Conservation (phyloP, 2,113 vertebrate species). For the Pimephales promelas region DNA sequence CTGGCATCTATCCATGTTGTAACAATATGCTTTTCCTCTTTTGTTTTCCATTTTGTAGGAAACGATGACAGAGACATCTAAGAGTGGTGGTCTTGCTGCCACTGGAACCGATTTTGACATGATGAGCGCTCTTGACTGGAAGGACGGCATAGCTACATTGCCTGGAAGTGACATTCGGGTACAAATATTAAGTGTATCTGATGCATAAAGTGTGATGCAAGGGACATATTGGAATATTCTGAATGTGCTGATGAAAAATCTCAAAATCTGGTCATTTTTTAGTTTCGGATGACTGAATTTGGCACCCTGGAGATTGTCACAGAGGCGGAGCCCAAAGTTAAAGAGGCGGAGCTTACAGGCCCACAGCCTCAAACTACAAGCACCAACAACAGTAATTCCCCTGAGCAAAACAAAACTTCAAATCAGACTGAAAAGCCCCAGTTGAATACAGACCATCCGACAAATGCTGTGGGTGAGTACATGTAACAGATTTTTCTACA, state of each 20-base stretch:
- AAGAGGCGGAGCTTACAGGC: conserved; percentile 55
- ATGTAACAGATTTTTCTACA: not conserved
- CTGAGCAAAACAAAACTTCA: conserved; percentile 57
- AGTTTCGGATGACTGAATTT: conserved; percentile 98
- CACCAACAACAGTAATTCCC: conserved; percentile 65
- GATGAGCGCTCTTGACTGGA: conserved; percentile 96
- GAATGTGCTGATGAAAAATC: not conserved
- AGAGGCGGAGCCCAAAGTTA: conserved; percentile 82
- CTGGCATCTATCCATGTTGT: not conserved
- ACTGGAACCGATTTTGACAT: conserved; percentile 91
- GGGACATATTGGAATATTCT: not conserved
- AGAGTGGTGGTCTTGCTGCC: conserved; percentile 72
- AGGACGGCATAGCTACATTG: conserved; percentile 94
- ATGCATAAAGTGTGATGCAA: not conserved
- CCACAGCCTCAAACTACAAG: conserved; percentile 5
- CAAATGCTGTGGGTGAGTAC: conserved; percentile 13
- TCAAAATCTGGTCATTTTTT: not conserved
- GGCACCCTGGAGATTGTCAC: conserved; percentile 95
- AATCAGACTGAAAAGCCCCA: conserved; percentile 22
- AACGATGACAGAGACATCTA: conserved; percentile 79
- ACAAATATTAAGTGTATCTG: conserved; percentile 19
- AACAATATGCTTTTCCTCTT: not conserved
- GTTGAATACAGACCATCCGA: conserved; percentile 12
- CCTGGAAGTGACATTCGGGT: conserved; percentile 97
- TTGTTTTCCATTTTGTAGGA: not conserved